Percentiles rank a stretch among this genome's conserved stretches.
Evolutionary conservation across 2,888 invertebrate genomes (phyloP).

Genomic region (Drosophila macrospina): DNA sequence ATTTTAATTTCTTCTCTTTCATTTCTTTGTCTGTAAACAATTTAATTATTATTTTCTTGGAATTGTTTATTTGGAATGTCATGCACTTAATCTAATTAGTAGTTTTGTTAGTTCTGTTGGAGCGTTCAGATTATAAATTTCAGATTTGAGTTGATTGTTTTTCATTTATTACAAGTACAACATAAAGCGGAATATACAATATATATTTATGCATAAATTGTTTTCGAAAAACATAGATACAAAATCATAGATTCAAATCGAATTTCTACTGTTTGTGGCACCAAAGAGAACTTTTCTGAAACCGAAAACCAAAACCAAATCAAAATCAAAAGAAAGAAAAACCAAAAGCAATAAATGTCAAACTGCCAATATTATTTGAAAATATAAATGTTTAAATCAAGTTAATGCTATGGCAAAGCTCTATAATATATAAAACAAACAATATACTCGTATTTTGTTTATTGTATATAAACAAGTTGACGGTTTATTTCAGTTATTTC

Average conservation of each 20-base stretch:
- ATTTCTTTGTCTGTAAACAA: slow-evolving; percentile 12
- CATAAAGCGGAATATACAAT: slow-evolving; percentile 61
- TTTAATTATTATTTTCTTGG: slow-evolving; percentile 25
- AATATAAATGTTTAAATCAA: slow-evolving; percentile 32
- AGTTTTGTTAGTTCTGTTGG: slow-evolving; percentile 48
- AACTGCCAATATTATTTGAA: slow-evolving; percentile 39
- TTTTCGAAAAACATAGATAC: slow-evolving; percentile 34
- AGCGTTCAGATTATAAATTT: slow-evolving; percentile 26
- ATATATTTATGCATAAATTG: slow-evolving; percentile 47
- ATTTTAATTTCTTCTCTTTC: slow-evolving; percentile 2
- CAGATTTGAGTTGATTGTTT: slow-evolving; percentile 34
- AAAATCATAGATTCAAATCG: slow-evolving; percentile 55
- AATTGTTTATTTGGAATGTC: slow-evolving; percentile 68
- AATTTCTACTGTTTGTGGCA: slow-evolving; percentile 87
- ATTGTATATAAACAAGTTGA: slow-evolving; percentile 55
- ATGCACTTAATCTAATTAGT: slow-evolving; percentile 65
- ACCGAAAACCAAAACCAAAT: slow-evolving; percentile 84
- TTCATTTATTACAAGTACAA: slow-evolving; percentile 33
- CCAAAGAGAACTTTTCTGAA: slow-evolving; percentile 90
- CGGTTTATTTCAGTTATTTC: slow-evolving; percentile 36
- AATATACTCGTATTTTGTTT: slow-evolving; percentile 58
- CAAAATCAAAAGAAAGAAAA: slow-evolving; percentile 29
- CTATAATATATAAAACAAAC: slow-evolving; percentile 45
- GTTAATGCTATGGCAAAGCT: slow-evolving; percentile 56
- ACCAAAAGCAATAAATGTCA: slow-evolving; percentile 25